Evolutionary conservation across 2,113 vertebrate species (phyloP).

Genomic region (Clarias magur): DNA sequence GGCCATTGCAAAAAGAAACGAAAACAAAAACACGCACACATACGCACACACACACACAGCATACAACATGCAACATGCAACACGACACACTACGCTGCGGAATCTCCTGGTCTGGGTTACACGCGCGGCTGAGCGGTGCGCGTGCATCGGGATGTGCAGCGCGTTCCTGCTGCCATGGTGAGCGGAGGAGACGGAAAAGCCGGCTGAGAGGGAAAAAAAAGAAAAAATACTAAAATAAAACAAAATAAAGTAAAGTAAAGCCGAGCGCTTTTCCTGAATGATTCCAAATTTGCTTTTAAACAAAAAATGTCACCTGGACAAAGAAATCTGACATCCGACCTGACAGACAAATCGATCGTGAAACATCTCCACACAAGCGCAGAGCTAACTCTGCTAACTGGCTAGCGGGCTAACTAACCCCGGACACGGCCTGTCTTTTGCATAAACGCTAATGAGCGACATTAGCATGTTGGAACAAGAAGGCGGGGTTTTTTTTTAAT

Average conservation of each 20-base stretch:
- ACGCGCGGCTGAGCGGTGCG: background rate
- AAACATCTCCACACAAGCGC: background rate
- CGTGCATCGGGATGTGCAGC: conserved; percentile 6
- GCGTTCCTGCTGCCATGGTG: background rate
- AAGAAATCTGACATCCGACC: background rate
- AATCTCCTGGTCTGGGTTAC: background rate
- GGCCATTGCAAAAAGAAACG: conserved; percentile 78
- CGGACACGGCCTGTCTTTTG: background rate
- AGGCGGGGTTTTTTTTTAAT: background rate
- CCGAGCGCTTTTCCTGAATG: background rate
- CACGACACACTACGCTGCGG: background rate
- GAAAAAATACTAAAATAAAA: background rate
- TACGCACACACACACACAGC: background rate
- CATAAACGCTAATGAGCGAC: background rate
- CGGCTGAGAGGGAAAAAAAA: background rate
- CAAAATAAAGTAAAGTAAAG: no score
- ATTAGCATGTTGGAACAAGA: background rate
- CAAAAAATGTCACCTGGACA: background rate
- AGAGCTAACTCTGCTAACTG: background rate
- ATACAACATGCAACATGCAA: background rate
- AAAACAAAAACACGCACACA: background rate
- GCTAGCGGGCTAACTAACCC: background rate
- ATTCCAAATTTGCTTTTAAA: background rate
- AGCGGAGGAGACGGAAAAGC: background rate
- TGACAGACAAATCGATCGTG: background rate